Base-by-base conservation (phyloP, 2,113 vertebrate species). In the Halichoerus grypus region DNA sequence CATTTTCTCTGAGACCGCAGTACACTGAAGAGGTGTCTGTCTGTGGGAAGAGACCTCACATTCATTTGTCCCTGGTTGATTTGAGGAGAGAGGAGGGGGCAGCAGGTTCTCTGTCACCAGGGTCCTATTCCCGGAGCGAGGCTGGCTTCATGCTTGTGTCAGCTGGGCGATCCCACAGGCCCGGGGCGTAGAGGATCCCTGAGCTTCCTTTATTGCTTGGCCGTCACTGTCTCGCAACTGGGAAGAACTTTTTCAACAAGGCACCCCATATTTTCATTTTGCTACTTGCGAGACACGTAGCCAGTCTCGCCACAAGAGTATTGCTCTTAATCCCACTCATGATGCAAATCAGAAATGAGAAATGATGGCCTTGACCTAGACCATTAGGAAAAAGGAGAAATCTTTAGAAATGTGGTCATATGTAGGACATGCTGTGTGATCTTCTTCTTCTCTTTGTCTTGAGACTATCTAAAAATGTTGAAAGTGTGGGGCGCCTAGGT, bases 401-500 rank as follows among this genome's bases (percentile, higher is more conserved):
- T 59, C 61, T 96, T 80, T 87, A 95, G 90, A 92, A 96, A n/a
- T 76, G 49, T 61, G 57, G 19, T 49, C 80, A 61, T 76, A 21
- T 3, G 24, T 74, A 55, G 31, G 57, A 24, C 11, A 18, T 80
- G 28, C 22, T 22, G 1, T 49, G 7, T 55, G 39, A 11, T 85
- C 42, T 42, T 87, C 26, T 65, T 72, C 42, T 36, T 55, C 82
- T 55, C 18, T 76, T 1, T 63, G 76, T 85, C 49, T 96, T 85
- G 86, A 85, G 80, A 79, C 46, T 67, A 4, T 57, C 63, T 93
- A 16, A 95, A 91, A 94, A 22, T 39, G 39, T 36, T 69, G 33
- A 36, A 36, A 21, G 67, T 36, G 67, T n/a, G 33, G 7, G 16
- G 33, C 1, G 0, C 67, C 33, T n/a, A 8, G 33, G 33, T 69